These are phyloP conservation scores for Sitta carolinensis DNA, from an alignment of 2,797 vertebrate genomes.

Conservation along the genomic window DNA sequence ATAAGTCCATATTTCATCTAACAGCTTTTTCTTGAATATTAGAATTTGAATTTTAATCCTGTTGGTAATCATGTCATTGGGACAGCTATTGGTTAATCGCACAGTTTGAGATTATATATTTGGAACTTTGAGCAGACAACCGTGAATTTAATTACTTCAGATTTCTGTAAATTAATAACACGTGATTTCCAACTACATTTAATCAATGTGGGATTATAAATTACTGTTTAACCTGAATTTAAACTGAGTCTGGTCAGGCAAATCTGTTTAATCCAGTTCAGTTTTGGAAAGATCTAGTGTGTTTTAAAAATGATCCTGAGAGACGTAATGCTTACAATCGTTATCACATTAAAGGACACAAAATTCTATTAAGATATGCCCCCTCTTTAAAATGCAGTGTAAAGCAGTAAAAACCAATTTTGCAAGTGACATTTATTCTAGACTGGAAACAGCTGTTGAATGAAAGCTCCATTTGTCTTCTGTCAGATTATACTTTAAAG, in stretches of 20 bases:
- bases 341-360: not conserved
- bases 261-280: not conserved
- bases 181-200: not conserved
- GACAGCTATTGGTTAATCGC: not conserved
- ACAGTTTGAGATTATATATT: not conserved
- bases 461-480: constrained; percentile 19
- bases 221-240: not conserved
- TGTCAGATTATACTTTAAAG: not conserved
- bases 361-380: not conserved
- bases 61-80: not conserved
- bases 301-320: not conserved
- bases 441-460: not conserved
- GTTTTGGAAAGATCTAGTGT: not conserved
- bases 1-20: not conserved
- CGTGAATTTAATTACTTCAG: not conserved
- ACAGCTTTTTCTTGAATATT: not conserved
- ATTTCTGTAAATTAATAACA: not conserved
- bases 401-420: not conserved
- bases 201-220: not conserved
- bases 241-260: not conserved
- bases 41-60: not conserved
- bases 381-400: not conserved
- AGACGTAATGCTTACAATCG: not conserved
- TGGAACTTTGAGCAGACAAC: not conserved
- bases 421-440: not conserved